Conservation (phyloP, 2,113 vertebrate genomes). For the Alligator mississippiensis region DNA sequence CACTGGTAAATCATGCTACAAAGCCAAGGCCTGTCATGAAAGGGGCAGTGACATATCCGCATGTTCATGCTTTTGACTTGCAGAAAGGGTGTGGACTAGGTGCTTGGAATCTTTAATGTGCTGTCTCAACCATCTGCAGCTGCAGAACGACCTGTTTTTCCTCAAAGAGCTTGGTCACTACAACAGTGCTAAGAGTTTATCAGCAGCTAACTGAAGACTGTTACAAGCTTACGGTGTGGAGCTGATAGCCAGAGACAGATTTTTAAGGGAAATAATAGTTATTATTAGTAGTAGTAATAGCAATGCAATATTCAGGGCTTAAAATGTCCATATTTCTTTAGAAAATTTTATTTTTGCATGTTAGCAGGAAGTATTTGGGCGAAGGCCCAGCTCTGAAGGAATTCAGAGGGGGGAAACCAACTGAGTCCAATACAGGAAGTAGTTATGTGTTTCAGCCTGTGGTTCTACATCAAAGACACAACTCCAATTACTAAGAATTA, state of each 20-base stretch:
- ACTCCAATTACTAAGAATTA: background rate
- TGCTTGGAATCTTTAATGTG: background rate
- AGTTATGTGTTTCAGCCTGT: background rate
- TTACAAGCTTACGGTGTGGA: background rate
- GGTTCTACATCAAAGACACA: background rate
- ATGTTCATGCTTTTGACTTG: constrained; percentile 4
- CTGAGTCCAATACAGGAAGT: background rate
- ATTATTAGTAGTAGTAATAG: background rate
- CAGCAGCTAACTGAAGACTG: rapidly evolving
- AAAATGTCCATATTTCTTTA: background rate
- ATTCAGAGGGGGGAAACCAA: background rate
- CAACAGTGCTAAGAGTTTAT: rapidly evolving
- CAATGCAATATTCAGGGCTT: rapidly evolving
- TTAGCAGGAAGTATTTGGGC: background rate
- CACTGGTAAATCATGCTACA: constrained; percentile 35
- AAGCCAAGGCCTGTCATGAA: constrained; percentile 37
- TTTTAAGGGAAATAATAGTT: background rate
- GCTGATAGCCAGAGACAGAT: rapidly evolving
- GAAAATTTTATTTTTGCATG: background rate
- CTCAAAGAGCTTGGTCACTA: rapidly evolving
- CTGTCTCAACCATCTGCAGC: background rate
- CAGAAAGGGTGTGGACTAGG: constrained; percentile 19
- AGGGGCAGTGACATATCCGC: background rate
- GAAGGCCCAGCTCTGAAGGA: background rate
- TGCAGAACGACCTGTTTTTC: background rate